Base-by-base conservation (phyloP, 2,113 vertebrate species). In the Toxotes jaculatrix region DNA sequence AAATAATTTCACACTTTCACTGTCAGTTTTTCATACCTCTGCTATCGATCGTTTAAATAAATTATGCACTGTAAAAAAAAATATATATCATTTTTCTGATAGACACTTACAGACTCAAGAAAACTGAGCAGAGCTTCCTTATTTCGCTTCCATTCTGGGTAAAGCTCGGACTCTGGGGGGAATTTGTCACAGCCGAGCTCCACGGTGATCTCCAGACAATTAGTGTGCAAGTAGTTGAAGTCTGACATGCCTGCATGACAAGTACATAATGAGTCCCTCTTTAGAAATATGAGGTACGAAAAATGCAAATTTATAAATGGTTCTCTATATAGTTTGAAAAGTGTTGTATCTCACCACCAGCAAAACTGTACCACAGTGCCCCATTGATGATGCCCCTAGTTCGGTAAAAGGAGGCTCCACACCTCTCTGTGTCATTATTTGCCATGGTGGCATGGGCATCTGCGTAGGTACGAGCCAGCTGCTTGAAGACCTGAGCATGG, bases 121-220 rank as follows among this genome's bases (percentile, higher is more conserved):
- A 97, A 97, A 86, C 79, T 95, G 77, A 99, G 93, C 14, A 99
- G 94, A 0, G 98, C 91, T 81, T 97, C 98, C 83, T 97, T 98
- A 90, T 99, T 99, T 83, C 97, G 95, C 51, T 96, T 96, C 98
- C 98, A 99, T 47, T 97, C 95, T 0, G 95, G 89, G 53, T 97
- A 98, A 2, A 99, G 95, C n/a, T 98, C 97, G 6, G 94, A 96
- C 77, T 96, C 96, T 1, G 96, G 89, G 4, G 98, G 98, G 90
- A 97, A 99, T 88, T 99, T 99, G 68, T 97, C 95, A 5, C 98
- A 99, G 83, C 98, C 98, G 23, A 99, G 96, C 89, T 99, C 98
- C 94, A 99, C 95, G 0, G 98, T 99, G 87, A 98, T 79, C 95
- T 99, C 98, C 82, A 98, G 96, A 86, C 98, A 99, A 88, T 99